phyloP scores from a whole-genome alignment of 2,797 vertebrate species.

The Sebastes hubbsi region DNA sequence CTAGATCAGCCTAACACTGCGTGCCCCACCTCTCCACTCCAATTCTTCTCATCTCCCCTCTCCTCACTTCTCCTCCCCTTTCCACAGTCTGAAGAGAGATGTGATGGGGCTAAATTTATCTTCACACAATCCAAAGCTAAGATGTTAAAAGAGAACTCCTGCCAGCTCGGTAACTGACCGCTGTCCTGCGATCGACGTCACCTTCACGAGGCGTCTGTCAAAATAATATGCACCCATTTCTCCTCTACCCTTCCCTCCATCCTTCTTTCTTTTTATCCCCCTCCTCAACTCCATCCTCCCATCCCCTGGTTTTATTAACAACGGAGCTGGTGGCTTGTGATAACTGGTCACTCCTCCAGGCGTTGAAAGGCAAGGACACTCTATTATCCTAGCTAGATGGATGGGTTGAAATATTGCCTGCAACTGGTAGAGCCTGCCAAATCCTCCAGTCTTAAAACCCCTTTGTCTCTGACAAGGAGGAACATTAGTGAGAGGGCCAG shows the following conservation, averaged over 20 bases:
- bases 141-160: conserved; percentile 67
- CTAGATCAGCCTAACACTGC: conserved; percentile 70
- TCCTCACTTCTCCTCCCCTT: conserved; percentile 45
- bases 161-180: conserved; percentile 58
- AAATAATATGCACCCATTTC: conserved; percentile 51
- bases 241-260: conserved; percentile 49
- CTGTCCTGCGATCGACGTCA: conserved; percentile 64
- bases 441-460: conserved; percentile 80
- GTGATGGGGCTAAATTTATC: conserved; percentile 70
- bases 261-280: conserved; percentile 53
- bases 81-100: conserved; percentile 48
- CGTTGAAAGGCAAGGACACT: conserved; percentile 83
- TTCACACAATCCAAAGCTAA: conserved; percentile 64
- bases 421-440: conserved; percentile 82
- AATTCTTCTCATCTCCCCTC: conserved; percentile 70
- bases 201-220: conserved; percentile 56
- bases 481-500: conserved; percentile 76
- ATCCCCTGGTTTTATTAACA: conserved; percentile 80
- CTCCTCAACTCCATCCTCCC: conserved; percentile 54
- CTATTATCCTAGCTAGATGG: conserved; percentile 85
- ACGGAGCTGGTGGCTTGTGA: conserved; percentile 82
- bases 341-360: conserved; percentile 86
- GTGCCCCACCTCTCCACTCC: conserved; percentile 75
- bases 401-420: conserved; percentile 85
- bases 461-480: conserved; percentile 82